Conservation (phyloP, 2,888 invertebrate genomes). For the Azorinus chamasolen region DNA sequence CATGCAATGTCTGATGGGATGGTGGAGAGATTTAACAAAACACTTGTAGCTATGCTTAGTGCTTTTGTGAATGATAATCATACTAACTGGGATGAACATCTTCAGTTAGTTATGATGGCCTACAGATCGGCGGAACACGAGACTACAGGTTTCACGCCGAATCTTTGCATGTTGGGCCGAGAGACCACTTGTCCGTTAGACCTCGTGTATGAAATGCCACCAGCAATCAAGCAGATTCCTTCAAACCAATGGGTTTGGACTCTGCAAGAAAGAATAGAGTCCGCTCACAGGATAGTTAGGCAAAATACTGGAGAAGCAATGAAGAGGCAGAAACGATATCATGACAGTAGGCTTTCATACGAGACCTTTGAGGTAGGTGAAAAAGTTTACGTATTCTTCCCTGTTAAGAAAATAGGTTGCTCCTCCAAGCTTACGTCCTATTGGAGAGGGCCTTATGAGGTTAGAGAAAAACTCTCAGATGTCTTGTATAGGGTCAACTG, state of each 20-base stretch:
- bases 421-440: too few species aligned
- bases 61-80: conserved; percentile 37
- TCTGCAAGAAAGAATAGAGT: conserved; percentile 29
- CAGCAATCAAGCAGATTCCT: conserved; percentile 13
- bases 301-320: conserved; percentile 14
- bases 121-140: conserved; percentile 37
- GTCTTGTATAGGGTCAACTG: conserved; percentile 22
- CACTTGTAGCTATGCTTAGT: conserved; percentile 33
- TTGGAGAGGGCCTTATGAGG: conserved; percentile 22
- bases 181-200: conserved; percentile 31
- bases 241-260: conserved; percentile 37
- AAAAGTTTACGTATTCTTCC: conserved; percentile 23
- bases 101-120: conserved; percentile 31
- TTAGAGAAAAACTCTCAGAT: conserved; percentile 20
- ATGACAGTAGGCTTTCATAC: conserved; percentile 12
- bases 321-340: conserved; percentile 35
- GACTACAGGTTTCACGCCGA: conserved; percentile 37
- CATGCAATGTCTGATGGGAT: conserved; percentile 36
- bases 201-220: conserved; percentile 22
- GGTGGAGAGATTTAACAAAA: conserved; percentile 26
- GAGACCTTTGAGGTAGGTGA: conserved; percentile 20
- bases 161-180: conserved; percentile 31
- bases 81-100: conserved; percentile 48
- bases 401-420: conserved; percentile 8
- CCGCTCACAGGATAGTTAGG: conserved; percentile 22